Evolutionary conservation across 2,113 vertebrate species (phyloP).

Genomic region (Labeo catla): DNA sequence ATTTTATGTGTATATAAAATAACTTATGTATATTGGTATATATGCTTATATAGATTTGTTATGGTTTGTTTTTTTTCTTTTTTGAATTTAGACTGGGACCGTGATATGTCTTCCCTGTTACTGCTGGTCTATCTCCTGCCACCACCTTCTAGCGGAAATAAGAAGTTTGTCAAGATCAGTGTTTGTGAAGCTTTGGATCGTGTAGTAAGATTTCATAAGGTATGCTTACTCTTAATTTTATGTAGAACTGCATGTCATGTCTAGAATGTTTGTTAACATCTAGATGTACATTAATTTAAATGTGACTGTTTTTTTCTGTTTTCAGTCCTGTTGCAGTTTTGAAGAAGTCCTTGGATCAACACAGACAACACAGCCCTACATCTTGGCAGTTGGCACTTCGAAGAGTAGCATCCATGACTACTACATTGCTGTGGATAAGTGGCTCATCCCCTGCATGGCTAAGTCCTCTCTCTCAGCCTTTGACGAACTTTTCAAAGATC

Average conservation of each 20-base stretch:
- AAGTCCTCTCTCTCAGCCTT: constrained; percentile 12
- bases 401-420: constrained; percentile 32
- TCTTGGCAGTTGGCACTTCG: constrained; percentile 35
- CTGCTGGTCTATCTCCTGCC: constrained; percentile 43
- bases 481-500: constrained; percentile 48
- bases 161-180: constrained; percentile 32
- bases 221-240: background rate
- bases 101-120: constrained; percentile 28
- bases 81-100: constrained; percentile 31
- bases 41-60: background rate
- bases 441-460: constrained; percentile 27
- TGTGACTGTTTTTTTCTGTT: background rate
- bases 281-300: background rate
- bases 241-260: background rate
- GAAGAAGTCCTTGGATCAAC: background rate
- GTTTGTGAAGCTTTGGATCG: background rate
- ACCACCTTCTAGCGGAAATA: constrained; percentile 21
- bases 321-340: constrained; percentile 17
- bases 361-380: constrained; percentile 37
- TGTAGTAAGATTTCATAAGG: constrained; percentile 35
- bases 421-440: constrained; percentile 20
- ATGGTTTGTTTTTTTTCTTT: background rate
- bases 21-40: background rate
- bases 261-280: background rate
- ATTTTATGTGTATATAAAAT: background rate